Evolutionary conservation across 2,888 invertebrate genomes (phyloP).

Genomic region (Ichneumoninae sp.): DNA sequence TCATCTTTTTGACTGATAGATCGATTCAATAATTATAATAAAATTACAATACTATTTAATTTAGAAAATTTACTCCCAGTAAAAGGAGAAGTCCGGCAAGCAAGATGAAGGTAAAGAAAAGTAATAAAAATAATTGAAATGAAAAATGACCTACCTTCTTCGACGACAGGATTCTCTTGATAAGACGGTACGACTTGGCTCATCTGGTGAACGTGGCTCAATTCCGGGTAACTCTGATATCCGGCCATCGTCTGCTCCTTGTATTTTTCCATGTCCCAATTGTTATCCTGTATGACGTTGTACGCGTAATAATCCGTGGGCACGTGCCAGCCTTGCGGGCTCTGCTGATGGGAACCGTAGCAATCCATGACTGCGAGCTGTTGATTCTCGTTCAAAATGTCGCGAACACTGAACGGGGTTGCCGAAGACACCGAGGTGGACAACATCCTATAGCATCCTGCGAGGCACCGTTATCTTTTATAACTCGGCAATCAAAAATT

Average conservation of each 20-base stretch:
- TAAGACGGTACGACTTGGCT: slow-evolving; percentile 77
- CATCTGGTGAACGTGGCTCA: slow-evolving; percentile 80
- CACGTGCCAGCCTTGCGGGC: slow-evolving; percentile 73
- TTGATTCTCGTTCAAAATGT: slow-evolving; percentile 82
- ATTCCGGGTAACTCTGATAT: slow-evolving; percentile 79
- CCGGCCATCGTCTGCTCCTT: slow-evolving; percentile 77
- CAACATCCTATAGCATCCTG: slow-evolving; percentile 80
- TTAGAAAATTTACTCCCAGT: not conserved
- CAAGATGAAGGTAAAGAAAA: not conserved
- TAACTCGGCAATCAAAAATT: slow-evolving; percentile 39
- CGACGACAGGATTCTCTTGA: slow-evolving; percentile 77
- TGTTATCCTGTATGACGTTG: slow-evolving; percentile 76
- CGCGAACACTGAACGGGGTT: slow-evolving; percentile 83
- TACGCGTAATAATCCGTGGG: slow-evolving; percentile 80
- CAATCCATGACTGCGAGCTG: slow-evolving; percentile 81
- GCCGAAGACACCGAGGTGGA: slow-evolving; percentile 77
- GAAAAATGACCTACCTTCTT: slow-evolving; percentile 77
- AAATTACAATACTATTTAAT: not conserved
- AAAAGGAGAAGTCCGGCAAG: not conserved
- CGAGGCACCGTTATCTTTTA: slow-evolving; percentile 15
- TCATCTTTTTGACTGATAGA: too few species aligned
- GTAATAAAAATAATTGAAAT: not conserved
- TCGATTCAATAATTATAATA: not conserved
- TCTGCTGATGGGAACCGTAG: slow-evolving; percentile 77
- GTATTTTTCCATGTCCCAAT: slow-evolving; percentile 81